Evolutionary conservation across 2,888 invertebrate species (phyloP).

Genomic region (Xestoiulus laeticollis): DNA sequence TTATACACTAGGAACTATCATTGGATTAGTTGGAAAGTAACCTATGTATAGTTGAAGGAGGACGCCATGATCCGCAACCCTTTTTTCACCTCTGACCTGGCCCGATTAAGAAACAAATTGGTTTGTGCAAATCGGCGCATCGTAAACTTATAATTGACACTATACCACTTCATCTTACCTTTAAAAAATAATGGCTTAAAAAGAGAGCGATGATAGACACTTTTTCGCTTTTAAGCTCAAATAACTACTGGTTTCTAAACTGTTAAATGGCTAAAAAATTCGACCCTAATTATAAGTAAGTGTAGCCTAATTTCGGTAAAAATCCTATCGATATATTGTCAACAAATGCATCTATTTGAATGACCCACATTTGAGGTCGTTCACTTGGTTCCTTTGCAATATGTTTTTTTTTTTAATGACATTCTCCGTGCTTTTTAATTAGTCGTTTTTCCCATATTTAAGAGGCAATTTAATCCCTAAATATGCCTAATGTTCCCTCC

Average conservation of each 20-base stretch:
- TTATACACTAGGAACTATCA: no score
- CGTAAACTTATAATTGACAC: neutral
- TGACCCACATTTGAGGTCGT: slow-evolving; percentile 5
- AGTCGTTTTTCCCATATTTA: neutral
- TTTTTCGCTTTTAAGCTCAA: neutral
- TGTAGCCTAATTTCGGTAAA: neutral
- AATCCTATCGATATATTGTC: neutral
- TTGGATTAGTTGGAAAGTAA: neutral
- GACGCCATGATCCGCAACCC: neutral
- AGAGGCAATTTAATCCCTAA: neutral
- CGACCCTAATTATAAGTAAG: neutral
- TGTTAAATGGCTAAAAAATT: neutral
- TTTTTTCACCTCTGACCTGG: neutral
- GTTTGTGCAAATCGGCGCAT: neutral
- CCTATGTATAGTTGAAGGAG: neutral
- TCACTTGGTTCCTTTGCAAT: neutral
- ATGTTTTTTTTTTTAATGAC: neutral
- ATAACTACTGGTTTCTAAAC: neutral
- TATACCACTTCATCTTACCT: neutral
- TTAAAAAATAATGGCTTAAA: neutral
- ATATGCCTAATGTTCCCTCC: neutral
- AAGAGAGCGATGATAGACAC: neutral
- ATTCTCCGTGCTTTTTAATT: neutral
- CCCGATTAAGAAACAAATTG: neutral
- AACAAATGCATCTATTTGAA: neutral